These are phyloP conservation scores for Oopsacas minuta DNA, from an alignment of 37 sponge, comb jelly and placozoan genomes.

Conservation along the genomic window DNA sequence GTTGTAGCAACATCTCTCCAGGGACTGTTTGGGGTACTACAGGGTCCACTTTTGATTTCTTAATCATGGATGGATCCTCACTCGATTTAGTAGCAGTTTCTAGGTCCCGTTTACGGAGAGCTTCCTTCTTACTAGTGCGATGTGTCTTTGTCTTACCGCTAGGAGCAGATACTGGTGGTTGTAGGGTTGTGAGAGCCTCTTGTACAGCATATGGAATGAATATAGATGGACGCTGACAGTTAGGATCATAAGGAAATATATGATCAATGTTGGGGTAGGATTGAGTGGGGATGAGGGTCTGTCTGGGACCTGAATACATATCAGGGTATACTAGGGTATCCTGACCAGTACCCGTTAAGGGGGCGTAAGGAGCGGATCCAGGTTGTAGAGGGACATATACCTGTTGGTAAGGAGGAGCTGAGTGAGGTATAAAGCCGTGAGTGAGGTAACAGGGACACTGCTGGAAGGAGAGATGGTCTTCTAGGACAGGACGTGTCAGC, in stretches of 20 bases:
- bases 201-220: neutral
- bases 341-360: neutral
- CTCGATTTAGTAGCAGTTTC: neutral
- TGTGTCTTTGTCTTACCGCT: neutral
- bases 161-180: neutral
- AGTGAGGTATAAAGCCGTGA: neutral
- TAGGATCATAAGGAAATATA: neutral
- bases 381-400: neutral
- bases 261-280: constrained; percentile 1
- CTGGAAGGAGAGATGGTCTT: neutral
- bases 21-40: neutral
- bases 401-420: neutral
- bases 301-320: neutral
- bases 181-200: constrained; percentile 2
- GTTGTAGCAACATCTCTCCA: neutral
- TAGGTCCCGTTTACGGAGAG: neutral
- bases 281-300: neutral
- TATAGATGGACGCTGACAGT: neutral
- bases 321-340: neutral
- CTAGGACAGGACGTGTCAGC: neutral
- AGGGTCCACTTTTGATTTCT: neutral
- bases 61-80: neutral
- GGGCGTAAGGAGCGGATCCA: neutral
- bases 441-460: neutral
- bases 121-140: neutral